Base-by-base conservation (phyloP, 2,888 invertebrate species). In the Sceliomorpha sp. region DNA sequence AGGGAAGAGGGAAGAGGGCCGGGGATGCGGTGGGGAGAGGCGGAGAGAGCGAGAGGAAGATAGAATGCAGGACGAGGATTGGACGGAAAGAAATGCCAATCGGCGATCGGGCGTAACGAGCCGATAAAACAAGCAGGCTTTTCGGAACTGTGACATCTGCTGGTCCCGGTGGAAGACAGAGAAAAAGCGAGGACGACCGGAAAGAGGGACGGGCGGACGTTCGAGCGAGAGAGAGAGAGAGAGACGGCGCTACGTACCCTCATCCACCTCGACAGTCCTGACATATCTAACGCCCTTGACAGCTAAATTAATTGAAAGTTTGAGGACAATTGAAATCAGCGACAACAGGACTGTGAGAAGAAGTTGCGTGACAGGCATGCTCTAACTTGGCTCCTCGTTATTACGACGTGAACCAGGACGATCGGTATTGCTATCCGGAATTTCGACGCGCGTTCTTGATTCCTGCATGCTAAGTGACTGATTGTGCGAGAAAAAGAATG, bases 291-390 rank as follows among this genome's bases (percentile, higher is more conserved):
- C 44, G 67, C 73, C 75, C 75, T 73, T 77, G 80, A 79, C 81
- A 80, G 79, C 68, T 63, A 75, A 78, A 83, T 83, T 81, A 82
- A 83, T 83, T 79, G 81, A 81, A 83, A 82, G 75, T 79, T 83
- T 80, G 77, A 75, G 79, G 80, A 70, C 81, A 78, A 83, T 80
- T 82, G 79, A 73, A 81, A 82, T 76, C 77, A 74, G 29, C 20
- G 39, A 24, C 24, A 24, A 24, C 39, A 24, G 37, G 12, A 37
- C 7, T 5, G n/a, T n/a, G n/a, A n/a, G n/a, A n/a, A n/a, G n/a
- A n/a, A n/a, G n/a, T n/a, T n/a, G n/a, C n/a, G n/a, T n/a, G n/a
- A n/a, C n/a, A n/a, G n/a, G n/a, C n/a, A n/a, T n/a, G n/a, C n/a
- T n/a, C n/a, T n/a, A n/a, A n/a, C n/a, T n/a, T n/a, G n/a, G n/a